Evolutionary conservation across 2,113 vertebrate genomes (phyloP).

Genomic region (Chelonoidis abingdonii): DNA sequence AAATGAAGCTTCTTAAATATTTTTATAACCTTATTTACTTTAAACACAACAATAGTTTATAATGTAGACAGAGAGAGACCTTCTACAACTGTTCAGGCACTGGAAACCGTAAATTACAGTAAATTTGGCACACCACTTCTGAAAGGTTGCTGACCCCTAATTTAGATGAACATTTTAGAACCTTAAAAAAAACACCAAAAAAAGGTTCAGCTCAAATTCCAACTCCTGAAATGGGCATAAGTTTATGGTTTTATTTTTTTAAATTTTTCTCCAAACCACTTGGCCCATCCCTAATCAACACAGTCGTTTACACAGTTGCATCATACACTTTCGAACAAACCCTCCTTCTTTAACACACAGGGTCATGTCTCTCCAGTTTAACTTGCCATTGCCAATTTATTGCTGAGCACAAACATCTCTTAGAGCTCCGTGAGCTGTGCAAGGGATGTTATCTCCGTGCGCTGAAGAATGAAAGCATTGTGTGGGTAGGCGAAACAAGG

Average conservation of each 20-base stretch:
- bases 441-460: background rate
- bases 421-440: background rate
- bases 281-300: background rate
- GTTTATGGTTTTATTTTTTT: background rate
- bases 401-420: background rate
- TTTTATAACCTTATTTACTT: too few species aligned
- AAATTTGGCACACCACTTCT: too few species aligned
- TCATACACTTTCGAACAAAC: background rate
- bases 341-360: background rate
- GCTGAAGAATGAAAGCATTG: slow-evolving; percentile 11
- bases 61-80: too few species aligned
- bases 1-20: too few species aligned
- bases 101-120: too few species aligned
- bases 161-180: background rate
- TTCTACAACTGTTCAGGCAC: too few species aligned
- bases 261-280: background rate
- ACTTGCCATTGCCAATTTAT: background rate
- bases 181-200: background rate
- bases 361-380: background rate
- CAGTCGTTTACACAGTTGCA: background rate
- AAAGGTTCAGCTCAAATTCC: background rate
- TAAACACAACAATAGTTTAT: too few species aligned
- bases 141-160: background rate
- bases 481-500: background rate
- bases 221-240: accelerated